These are phyloP conservation scores for Drosophila sordidapex DNA, from an alignment of 2,888 invertebrate genomes.

Conservation along the genomic window DNA sequence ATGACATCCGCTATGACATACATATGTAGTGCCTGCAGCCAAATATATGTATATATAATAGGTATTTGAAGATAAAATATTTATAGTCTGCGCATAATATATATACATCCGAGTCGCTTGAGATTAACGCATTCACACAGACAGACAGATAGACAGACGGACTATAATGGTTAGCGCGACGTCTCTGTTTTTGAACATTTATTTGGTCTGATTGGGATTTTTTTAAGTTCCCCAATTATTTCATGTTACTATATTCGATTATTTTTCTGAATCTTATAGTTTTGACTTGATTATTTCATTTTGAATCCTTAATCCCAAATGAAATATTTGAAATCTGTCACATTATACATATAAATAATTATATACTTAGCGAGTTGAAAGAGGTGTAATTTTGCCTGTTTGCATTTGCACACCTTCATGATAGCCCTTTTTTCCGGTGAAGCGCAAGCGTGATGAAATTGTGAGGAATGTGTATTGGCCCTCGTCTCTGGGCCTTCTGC, in stretches of 20 bases:
- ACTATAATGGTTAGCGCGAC: not conserved
- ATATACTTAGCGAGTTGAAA: not conserved
- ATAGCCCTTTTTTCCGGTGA: not conserved
- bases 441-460: conserved; percentile 1
- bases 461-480: conserved; percentile 15
- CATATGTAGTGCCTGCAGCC: not conserved
- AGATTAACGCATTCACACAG: not conserved
- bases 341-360: not conserved
- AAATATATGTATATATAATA: not conserved
- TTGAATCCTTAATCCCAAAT: not conserved
- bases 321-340: not conserved
- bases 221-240: not conserved
- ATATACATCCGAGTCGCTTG: not conserved
- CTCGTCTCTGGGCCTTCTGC: conserved; percentile 3
- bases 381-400: not conserved
- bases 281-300: not conserved
- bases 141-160: not conserved
- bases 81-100: not conserved
- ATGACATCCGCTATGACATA: not conserved
- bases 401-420: not conserved
- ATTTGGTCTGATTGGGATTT: not conserved
- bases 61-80: not conserved
- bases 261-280: not conserved
- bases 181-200: not conserved
- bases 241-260: not conserved